phyloP scores from a whole-genome alignment of 2,888 invertebrate genomes.

The Scaptomyza caliginosa region DNA sequence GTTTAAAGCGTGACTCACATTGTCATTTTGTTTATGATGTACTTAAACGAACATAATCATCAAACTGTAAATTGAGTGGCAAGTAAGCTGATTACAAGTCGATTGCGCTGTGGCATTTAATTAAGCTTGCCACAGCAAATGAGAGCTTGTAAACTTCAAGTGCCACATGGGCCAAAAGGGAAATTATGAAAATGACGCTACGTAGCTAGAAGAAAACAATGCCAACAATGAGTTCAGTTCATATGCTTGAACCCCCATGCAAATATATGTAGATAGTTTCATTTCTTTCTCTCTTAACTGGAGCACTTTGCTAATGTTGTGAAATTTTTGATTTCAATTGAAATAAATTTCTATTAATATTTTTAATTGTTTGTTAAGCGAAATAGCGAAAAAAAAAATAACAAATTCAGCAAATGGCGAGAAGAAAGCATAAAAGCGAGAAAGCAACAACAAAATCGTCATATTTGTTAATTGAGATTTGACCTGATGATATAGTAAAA shows the following conservation, averaged over 20 bases:
- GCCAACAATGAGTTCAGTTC: constrained; percentile 6
- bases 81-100: constrained; percentile 71
- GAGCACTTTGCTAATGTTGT: constrained; percentile 47
- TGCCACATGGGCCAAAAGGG: neutral
- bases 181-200: constrained; percentile 18
- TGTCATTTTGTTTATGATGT: constrained; percentile 25
- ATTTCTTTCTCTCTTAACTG: constrained; percentile 10
- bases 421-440: constrained; percentile 51
- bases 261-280: constrained; percentile 23
- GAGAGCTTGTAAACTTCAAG: constrained; percentile 3
- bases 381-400: no score
- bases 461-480: constrained; percentile 79
- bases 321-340: constrained; percentile 79
- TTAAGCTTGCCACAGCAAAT: constrained; percentile 32
- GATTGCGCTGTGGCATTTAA: constrained; percentile 45
- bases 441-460: constrained; percentile 72
- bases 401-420: constrained; percentile 49
- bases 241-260: constrained; percentile 30
- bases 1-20: constrained; percentile 12
- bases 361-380: constrained; percentile 77
- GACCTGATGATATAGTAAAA: constrained; percentile 77
- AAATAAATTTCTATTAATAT: constrained; percentile 80
- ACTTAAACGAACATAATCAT: constrained; percentile 43
- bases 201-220: constrained; percentile 1
- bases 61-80: constrained; percentile 55